Percentiles rank a stretch among this genome's conserved stretches.
These are phyloP conservation scores for Anthopleura xanthogrammica DNA, from an alignment of 92 coral and sea anemone genomes.

Conservation along the genomic window DNA sequence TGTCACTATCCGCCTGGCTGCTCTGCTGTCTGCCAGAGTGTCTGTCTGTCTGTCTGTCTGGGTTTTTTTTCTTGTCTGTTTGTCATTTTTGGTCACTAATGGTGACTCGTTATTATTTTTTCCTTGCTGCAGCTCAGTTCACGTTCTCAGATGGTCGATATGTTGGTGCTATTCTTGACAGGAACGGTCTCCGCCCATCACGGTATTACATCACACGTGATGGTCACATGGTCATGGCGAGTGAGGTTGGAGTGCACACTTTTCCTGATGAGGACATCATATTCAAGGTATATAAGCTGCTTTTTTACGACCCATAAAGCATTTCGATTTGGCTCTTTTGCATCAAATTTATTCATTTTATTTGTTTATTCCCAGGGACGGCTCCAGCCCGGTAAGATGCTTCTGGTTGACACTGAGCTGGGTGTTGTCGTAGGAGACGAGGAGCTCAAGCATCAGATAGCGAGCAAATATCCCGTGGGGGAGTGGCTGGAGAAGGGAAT, in stretches of 20 bases:
- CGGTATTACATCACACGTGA: slow-evolving; percentile 80
- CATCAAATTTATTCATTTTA: too few species aligned
- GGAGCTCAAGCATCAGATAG: slow-evolving; percentile 74
- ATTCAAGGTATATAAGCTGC: slow-evolving; percentile 52
- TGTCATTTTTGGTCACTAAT: background rate
- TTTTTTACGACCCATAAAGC: too few species aligned
- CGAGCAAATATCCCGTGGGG: slow-evolving; percentile 73
- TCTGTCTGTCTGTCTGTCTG: background rate
- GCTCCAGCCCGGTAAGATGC: slow-evolving; percentile 87
- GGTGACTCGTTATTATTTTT: background rate
- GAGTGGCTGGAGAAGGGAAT: slow-evolving; percentile 68
- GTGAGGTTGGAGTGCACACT: slow-evolving; percentile 94
- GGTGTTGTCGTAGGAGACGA: slow-evolving; percentile 82
- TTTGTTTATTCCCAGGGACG: slow-evolving; percentile 66
- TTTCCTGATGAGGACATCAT: slow-evolving; percentile 80
- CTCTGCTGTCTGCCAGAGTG: background rate
- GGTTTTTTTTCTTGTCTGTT: background rate
- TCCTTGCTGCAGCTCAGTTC: slow-evolving; percentile 67
- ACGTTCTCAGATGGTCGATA: slow-evolving; percentile 97
- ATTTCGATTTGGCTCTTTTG: too few species aligned
- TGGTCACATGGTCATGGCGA: slow-evolving; percentile 94
- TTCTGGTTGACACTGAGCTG: slow-evolving; percentile 78
- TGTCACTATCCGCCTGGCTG: background rate
- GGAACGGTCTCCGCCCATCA: slow-evolving; percentile 96
- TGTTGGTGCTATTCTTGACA: slow-evolving; percentile 90